phyloP scores from a whole-genome alignment of 1,140 invertebrate genomes.

The Drosophila malerkotliana region DNA sequence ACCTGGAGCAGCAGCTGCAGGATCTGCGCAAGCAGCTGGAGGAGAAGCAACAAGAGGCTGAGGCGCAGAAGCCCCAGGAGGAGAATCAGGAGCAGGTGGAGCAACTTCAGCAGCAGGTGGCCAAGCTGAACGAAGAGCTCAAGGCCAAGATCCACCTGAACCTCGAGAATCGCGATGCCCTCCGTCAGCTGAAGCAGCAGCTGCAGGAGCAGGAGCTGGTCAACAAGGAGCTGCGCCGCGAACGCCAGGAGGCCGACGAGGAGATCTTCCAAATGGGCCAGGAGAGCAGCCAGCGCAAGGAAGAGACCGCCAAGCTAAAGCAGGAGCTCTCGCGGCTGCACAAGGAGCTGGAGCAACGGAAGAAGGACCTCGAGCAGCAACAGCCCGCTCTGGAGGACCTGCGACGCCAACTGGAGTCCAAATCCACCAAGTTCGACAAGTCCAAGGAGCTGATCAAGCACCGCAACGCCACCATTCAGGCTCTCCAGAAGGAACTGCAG shows the following conservation, averaged over 20 bases:
- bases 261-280: conserved; percentile 36
- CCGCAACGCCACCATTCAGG: conserved; percentile 73
- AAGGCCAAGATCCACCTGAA: conserved; percentile 35
- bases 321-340: conserved; percentile 39
- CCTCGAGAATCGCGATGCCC: conserved; percentile 15
- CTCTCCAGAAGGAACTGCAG: conserved; percentile 63
- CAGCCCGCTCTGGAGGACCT: conserved; percentile 42
- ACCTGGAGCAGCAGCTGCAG: conserved; percentile 85
- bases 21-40: conserved; percentile 1
- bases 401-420: conserved; percentile 51
- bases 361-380: conserved; percentile 9
- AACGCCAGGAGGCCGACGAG: conserved; percentile 31
- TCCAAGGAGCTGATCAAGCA: conserved; percentile 82
- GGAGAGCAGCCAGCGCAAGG: conserved; percentile 17
- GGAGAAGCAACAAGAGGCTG: not conserved
- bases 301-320: conserved; percentile 27
- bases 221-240: conserved; percentile 47
- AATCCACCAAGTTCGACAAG: conserved; percentile 79
- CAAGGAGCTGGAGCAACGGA: conserved; percentile 12
- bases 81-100: conserved; percentile 4
- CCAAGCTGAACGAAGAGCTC: conserved; percentile 23
- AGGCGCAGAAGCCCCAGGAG: not conserved
- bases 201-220: conserved; percentile 44
- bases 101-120: conserved; percentile 27
- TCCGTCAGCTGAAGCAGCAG: conserved; percentile 33